Evolutionary conservation across 2,888 invertebrate genomes (phyloP), one percentile per base, ranked within the genome.

Genomic region (Lamellibrachia satsuma): DNA sequence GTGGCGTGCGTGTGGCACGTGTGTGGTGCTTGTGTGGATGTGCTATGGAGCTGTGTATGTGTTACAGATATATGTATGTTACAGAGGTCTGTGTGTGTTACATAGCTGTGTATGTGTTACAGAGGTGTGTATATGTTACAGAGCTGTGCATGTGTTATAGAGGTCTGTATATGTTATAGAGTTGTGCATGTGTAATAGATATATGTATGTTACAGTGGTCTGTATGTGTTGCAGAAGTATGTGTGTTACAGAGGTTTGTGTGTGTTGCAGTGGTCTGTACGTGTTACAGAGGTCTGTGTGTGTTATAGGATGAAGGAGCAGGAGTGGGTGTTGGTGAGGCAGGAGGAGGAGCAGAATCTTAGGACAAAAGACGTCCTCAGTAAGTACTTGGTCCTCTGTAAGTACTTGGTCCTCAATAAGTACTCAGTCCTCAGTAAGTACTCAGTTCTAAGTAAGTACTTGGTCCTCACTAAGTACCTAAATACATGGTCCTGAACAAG

Each of bases 331-430:
- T 94, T 94, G 11, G 96, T 96, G 8, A 93, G 95, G 92, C 95
- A 95, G 94, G 96, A 96, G 93, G 96, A 96, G 92, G 92, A 95
- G 3, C 95, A 95, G 60, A 95, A 95, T 91, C 94, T 96, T 27
- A 93, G 96, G 90, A 95, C 95, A 92, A 94, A 95, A 93, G 96
- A 96, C 39, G 95, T 96, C 27, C 94, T 96, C 52, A 94, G 96
- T 96, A 94, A 93, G 75, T 75, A 15, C 75, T 75, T n/a, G 22
- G 22, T 22, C 11, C 75, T 11, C 75, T 27, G 7, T 27, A 39
- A 6, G 6, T 3, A 91, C 11, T 6, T 91, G 22, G 39, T 27
- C 3, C 52, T 52, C 52, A 90, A 8, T 57, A 8, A 57, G 15
- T 15, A 57, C 57, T 57, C 57, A 57, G 39, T 39, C 57, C 57